Evolutionary conservation across 2,113 vertebrate genomes (phyloP), one percentile per base, ranked within the genome.

Genomic region (Macaca fascicularis): DNA sequence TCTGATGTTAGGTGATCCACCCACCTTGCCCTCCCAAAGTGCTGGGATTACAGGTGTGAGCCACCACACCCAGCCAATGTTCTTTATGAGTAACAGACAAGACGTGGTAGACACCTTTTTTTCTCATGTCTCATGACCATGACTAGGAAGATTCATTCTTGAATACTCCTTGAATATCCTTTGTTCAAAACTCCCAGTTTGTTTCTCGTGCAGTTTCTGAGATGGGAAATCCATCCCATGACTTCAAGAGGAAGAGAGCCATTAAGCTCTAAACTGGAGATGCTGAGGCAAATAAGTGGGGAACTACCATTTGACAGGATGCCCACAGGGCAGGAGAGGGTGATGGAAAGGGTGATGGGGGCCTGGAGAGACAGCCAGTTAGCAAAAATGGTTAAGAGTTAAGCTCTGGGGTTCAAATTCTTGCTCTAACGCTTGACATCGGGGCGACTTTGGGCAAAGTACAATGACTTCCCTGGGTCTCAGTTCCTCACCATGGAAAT

Each of bases 71-170:
- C 12, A 13, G 61, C 61, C 61, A 22, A 1, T 3, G 16, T 3
- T 48, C n/a, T 30, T 64, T 2, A 0, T 19, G 0, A 2, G 6
- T 2, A 25, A 25, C 20, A 48, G 35, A 72, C 3, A 20, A 52
- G n/a, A 52, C 30, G 4, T 0, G 3, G 55, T 0, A 13, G 19
- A 40, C 3, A 13, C 2, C 2, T 1, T 38, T 14, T 9, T 20
- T 17, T 8, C 6, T 10, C 81, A 2, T 0, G 3, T 35, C 43
- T 43, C 6, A 1, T 5, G 61, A 8, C 45, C 84, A 30, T 9
- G 5, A 2, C 0, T 5, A 25, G 4, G 52, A 90, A 25, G 2
- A 6, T 1, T 27, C 10, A 0, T 3, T n/a, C 14, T 3, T 8
- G 75, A 76, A 38, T 1, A 3, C 8, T 27, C 81, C 72, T 14